Evolutionary conservation across 2,888 invertebrate genomes (phyloP), one percentile per base, ranked within the genome.

Genomic region (Shargacucullia verbasci): DNA sequence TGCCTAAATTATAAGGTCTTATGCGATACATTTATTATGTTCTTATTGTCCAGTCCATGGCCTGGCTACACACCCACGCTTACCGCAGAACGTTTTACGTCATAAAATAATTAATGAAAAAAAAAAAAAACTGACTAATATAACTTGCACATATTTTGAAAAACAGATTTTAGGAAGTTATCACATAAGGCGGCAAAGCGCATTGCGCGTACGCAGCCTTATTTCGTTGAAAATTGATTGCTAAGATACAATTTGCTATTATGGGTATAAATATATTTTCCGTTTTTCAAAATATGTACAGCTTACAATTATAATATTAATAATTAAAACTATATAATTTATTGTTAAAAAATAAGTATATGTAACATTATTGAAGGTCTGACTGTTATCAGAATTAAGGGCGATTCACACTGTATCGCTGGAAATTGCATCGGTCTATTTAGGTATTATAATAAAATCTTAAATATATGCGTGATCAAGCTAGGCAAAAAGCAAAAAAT

Each of bases 241-340:
- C 33, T 33, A 3, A 33, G n/a, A 11, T 39, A 7, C 7, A 25
- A 4, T 40, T 43, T 27, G 29, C 13, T 41, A 43, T 41, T 27
- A 8, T 12, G 10, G 3, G 27, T 27, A 12, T 34, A 14, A 10
- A 0, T 5, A 13, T 20, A 12, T 8, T 10, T 5, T 34, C 62
- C 45, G 31, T 50, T 54, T 45, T 40, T 31, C 53, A 37, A 37
- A 56, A 56, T 25, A 62, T n/a, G 39, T 35, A 5, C 0, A 0
- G 14, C 48, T 53, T 62, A 67, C 33, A 47, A 50, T 38, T 47
- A 43, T 48, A 54, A 45, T 58, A 59, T 44, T 59, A 59, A 39
- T 15, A 72, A 50, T 59, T 69, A 60, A 63, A 63, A 60, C 58
- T 56, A 73, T 61, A 73, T 73, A 73, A 73, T 70, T 73, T 73